phyloP scores from a whole-genome alignment of 2,888 invertebrate species.

The Pimpla rufipes region DNA sequence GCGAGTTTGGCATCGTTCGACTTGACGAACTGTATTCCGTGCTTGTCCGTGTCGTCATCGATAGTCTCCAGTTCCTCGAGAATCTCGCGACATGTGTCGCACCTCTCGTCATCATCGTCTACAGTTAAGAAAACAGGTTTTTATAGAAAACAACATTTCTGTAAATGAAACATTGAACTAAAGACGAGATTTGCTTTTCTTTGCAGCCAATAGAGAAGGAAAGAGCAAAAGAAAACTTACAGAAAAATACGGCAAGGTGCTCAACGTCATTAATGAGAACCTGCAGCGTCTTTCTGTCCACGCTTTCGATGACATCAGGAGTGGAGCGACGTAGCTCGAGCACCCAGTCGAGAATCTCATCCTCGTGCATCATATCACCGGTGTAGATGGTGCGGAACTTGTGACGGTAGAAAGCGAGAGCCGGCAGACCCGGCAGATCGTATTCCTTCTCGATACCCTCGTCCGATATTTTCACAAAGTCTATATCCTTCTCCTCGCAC shows the following conservation, averaged over 20 bases:
- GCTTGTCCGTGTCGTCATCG: slow-evolving; percentile 96
- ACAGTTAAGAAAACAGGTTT: slow-evolving; percentile 75
- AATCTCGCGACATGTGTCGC: slow-evolving; percentile 93
- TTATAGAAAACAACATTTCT: too few relatives aligned
- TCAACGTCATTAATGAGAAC: slow-evolving; percentile 96
- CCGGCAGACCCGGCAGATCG: slow-evolving; percentile 92
- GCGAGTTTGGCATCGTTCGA: slow-evolving; percentile 96
- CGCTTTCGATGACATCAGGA: slow-evolving; percentile 96
- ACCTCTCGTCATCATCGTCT: slow-evolving; percentile 95
- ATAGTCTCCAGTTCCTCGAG: slow-evolving; percentile 96
- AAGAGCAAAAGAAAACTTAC: slow-evolving; percentile 87
- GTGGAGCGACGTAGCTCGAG: slow-evolving; percentile 93
- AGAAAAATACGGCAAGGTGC: slow-evolving; percentile 96
- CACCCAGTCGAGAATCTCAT: slow-evolving; percentile 96
- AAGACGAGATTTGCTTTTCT: background rate
- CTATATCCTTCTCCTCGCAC: slow-evolving; percentile 96
- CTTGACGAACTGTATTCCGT: slow-evolving; percentile 97
- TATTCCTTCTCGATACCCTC: slow-evolving; percentile 95
- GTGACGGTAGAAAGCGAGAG: slow-evolving; percentile 94
- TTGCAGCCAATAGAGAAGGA: too few relatives aligned
- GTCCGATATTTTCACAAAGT: slow-evolving; percentile 96
- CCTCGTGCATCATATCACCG: slow-evolving; percentile 96
- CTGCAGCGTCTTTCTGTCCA: slow-evolving; percentile 95
- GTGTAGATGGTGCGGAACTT: slow-evolving; percentile 95
- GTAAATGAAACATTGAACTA: slow-evolving; percentile 7